Percentiles rank a stretch among this genome's conserved stretches.
These are phyloP conservation scores for Oligia fasciuncula DNA, from an alignment of 2,888 invertebrate genomes.

Conservation along the genomic window DNA sequence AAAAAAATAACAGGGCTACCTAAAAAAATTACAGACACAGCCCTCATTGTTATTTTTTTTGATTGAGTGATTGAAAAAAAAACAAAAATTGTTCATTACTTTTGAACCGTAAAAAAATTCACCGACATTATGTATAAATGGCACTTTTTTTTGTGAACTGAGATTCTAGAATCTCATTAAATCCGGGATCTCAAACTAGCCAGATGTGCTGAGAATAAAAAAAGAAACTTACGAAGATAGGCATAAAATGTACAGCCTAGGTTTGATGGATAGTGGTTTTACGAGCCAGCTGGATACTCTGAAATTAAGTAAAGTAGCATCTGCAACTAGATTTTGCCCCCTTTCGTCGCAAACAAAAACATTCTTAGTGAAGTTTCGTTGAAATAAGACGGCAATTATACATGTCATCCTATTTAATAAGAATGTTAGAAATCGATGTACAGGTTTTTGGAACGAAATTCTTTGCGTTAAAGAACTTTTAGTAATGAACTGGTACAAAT, in stretches of 20 bases:
- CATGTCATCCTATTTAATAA: not conserved
- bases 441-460: too few relatives aligned
- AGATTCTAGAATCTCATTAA: not conserved
- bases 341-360: constrained; percentile 2
- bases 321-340: not conserved
- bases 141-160: not conserved
- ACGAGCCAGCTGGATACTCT: constrained; percentile 29
- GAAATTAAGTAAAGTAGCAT: constrained; percentile 5
- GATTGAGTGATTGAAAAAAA: too few relatives aligned
- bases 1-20: too few relatives aligned
- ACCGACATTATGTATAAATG: too few relatives aligned
- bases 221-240: constrained; percentile 14
- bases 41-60: too few relatives aligned
- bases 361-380: not conserved
- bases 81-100: too few relatives aligned
- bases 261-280: constrained; percentile 35
- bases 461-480: not conserved
- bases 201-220: constrained; percentile 34
- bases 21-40: too few relatives aligned
- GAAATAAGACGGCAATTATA: not conserved
- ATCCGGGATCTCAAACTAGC: not conserved
- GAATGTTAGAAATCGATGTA: too few relatives aligned
- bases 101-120: too few relatives aligned
- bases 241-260: constrained; percentile 14
- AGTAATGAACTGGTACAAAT: not conserved